These are phyloP conservation scores for Hycleus cichorii DNA, from an alignment of 1,140 invertebrate genomes.

Conservation along the genomic window DNA sequence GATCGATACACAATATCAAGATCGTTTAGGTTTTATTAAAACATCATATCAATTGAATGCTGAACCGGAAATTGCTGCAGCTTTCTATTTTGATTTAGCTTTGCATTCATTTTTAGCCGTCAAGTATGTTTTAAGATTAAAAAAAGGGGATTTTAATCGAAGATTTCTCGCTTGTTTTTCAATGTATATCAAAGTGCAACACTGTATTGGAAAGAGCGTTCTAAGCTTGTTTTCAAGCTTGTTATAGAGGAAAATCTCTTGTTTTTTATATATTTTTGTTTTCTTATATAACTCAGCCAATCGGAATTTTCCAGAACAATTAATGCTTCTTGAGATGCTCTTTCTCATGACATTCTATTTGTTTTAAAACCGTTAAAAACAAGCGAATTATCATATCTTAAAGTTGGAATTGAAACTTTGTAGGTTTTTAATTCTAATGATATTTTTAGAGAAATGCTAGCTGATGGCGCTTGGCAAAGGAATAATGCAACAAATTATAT, in stretches of 20 bases:
- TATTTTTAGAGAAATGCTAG: conserved; percentile 40
- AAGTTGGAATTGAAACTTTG: background rate
- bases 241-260: no score
- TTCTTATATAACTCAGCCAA: no score
- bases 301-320: no score
- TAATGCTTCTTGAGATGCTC: no score
- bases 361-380: background rate
- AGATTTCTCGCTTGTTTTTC: no score
- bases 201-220: no score
- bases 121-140: conserved; percentile 47
- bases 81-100: conserved; percentile 81
- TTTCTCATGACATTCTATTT: no score
- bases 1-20: conserved; percentile 50
- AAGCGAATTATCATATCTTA: background rate
- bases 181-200: no score
- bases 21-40: conserved; percentile 56
- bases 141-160: no score
- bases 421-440: background rate
- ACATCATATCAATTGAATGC: conserved; percentile 61
- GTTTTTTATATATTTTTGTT: no score
- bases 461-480: conserved; percentile 59
- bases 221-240: no score
- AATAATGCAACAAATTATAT: conserved; percentile 56
- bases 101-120: conserved; percentile 64
- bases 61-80: conserved; percentile 62